phyloP scores from a whole-genome alignment of 1,140 invertebrate genomes.

The Triops longicaudatus region DNA sequence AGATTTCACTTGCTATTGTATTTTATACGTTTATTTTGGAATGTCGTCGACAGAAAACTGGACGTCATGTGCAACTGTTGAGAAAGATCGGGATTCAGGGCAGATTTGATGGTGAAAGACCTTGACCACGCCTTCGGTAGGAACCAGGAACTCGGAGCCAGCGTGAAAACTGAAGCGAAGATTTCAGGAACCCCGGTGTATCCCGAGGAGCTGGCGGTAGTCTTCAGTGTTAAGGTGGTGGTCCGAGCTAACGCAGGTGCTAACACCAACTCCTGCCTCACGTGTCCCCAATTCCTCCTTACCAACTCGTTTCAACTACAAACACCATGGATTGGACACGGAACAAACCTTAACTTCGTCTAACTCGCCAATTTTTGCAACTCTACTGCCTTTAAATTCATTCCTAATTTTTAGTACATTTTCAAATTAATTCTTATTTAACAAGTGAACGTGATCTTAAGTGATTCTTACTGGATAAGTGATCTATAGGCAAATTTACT shows the following conservation, averaged over 20 bases:
- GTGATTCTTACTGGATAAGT: too few relatives aligned
- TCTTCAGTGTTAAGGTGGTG: constrained; percentile 3
- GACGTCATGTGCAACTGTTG: too few relatives aligned
- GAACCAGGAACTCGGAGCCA: neutral
- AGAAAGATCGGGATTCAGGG: too few relatives aligned
- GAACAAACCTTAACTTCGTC: neutral
- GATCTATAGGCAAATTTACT: too few relatives aligned
- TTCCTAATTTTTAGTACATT: too few relatives aligned
- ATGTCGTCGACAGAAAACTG: too few relatives aligned
- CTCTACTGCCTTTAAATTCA: too few relatives aligned
- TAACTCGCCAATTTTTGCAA: neutral
- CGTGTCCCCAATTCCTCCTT: neutral
- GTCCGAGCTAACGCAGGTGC: neutral
- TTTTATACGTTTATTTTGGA: too few relatives aligned
- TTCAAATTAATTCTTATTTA: too few relatives aligned
- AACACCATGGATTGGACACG: constrained; percentile 2
- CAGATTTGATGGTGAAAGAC: too few relatives aligned
- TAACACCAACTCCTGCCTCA: neutral
- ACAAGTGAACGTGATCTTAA: too few relatives aligned
- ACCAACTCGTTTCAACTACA: neutral
- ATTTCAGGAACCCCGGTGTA: neutral
- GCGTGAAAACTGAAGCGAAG: neutral
- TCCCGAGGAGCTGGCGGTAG: neutral
- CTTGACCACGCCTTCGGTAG: neutral
- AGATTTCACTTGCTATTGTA: too few relatives aligned